Percentiles rank a stretch among this genome's conserved stretches.
phyloP scores from a whole-genome alignment of 2,113 vertebrate species.

The Chrysochloris asiatica region DNA sequence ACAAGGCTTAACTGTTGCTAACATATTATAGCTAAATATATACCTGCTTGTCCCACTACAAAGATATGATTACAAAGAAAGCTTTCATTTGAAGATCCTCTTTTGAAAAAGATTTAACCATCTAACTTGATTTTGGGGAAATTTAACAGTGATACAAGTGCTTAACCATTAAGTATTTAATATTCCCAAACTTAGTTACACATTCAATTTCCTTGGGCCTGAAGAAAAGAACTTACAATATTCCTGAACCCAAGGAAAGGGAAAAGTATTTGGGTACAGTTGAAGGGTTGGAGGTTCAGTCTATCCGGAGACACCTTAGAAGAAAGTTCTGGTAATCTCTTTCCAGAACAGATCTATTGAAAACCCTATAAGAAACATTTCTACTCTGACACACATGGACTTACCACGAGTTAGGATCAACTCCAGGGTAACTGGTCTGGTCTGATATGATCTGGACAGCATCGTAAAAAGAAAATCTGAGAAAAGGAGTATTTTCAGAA shows the following conservation, averaged over 20 bases:
- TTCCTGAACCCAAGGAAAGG: neutral
- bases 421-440: neutral
- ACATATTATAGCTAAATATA: accelerated
- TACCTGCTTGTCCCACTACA: neutral
- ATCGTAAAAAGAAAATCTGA: neutral
- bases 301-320: neutral
- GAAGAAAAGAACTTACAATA: neutral
- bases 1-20: neutral
- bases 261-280: neutral
- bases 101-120: neutral
- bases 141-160: neutral
- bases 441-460: neutral
- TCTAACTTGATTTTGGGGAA: neutral
- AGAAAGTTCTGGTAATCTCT: neutral
- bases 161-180: neutral
- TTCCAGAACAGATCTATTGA: neutral
- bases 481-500: accelerated
- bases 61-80: neutral
- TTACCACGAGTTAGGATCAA: neutral
- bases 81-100: neutral
- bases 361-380: neutral
- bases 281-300: neutral
- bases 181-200: neutral
- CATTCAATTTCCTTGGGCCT: neutral
- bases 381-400: neutral